These are phyloP conservation scores for Itoplectis maculator DNA, from an alignment of 2,888 invertebrate species.

Conservation along the genomic window DNA sequence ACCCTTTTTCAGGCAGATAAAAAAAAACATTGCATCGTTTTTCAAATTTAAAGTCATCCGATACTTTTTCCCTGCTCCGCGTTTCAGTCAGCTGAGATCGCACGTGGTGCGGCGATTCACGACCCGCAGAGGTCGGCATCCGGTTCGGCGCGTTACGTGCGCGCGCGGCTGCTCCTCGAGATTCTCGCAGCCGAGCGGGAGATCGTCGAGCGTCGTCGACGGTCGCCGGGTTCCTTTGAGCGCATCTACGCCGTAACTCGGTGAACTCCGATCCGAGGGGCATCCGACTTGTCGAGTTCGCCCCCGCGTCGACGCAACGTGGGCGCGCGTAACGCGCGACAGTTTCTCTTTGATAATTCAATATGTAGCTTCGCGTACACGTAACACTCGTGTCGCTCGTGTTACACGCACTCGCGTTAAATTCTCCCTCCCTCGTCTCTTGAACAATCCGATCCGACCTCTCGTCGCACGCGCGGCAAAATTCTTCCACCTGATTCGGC, in stretches of 20 bases:
- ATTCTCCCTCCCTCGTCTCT: conserved; percentile 21
- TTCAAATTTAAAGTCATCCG: not conserved
- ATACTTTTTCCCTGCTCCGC: not conserved
- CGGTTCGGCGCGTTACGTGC: not conserved
- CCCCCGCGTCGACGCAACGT: conserved; percentile 19
- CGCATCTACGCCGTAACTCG: conserved; percentile 37
- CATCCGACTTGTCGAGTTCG: conserved; percentile 25
- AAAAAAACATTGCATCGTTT: not conserved
- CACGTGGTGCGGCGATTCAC: too few species aligned
- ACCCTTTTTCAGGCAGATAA: not conserved
- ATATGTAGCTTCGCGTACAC: conserved; percentile 2
- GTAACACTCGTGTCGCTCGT: not conserved
- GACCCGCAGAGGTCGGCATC: not conserved
- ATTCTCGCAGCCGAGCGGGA: conserved; percentile 20
- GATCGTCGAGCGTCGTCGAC: conserved; percentile 47
- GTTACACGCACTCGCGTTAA: conserved; percentile 3
- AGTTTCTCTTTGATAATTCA: conserved; percentile 59
- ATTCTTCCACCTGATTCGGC: conserved; percentile 48
- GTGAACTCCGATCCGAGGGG: conserved; percentile 49
- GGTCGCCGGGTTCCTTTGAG: conserved; percentile 31
- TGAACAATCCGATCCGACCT: not conserved
- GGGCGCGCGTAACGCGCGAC: conserved; percentile 3
- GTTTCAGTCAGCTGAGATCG: too few species aligned
- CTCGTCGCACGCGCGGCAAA: conserved; percentile 43
- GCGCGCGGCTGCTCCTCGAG: not conserved